A percentile compares a stretch with the other conserved stretches of the same genome.
Conservation (phyloP, 2,113 vertebrate species). For the Brachirus orientalis region DNA sequence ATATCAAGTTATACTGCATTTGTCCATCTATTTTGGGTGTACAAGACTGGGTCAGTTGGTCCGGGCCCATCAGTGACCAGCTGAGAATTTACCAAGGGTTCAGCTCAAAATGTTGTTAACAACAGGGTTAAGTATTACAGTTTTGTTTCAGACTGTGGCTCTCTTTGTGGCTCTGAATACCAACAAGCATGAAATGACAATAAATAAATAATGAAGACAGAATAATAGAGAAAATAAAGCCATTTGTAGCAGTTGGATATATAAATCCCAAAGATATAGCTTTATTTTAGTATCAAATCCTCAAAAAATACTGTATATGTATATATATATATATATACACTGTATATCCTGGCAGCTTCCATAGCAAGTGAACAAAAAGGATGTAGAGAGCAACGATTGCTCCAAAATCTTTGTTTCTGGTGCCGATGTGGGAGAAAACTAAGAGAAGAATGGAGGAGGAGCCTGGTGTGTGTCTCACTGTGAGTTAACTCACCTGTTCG, state of each 20-base stretch:
- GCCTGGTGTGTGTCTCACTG: slow-evolving; percentile 40
- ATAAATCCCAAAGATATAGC: not conserved
- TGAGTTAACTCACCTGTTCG: slow-evolving; percentile 62
- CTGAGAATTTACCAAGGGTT: slow-evolving; percentile 11
- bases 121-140: not conserved
- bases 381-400: slow-evolving; percentile 32
- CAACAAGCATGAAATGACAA: not conserved
- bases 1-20: slow-evolving; percentile 61
- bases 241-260: not conserved
- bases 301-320: not conserved
- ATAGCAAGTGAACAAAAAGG: slow-evolving; percentile 13
- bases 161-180: not conserved
- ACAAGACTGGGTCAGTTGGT: slow-evolving; percentile 16
- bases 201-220: slow-evolving; percentile 5
- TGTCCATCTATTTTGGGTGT: slow-evolving; percentile 64
- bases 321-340: too few relatives aligned
- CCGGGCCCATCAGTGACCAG: slow-evolving; percentile 14
- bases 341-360: not conserved
- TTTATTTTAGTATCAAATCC: not conserved
- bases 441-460: slow-evolving; percentile 41
- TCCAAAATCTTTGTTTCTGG: slow-evolving; percentile 50
- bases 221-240: not conserved
- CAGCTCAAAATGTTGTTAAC: not conserved
- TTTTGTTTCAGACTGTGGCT: not conserved
- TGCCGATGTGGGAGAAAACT: slow-evolving; percentile 33